Base-by-base conservation (phyloP, 2,888 invertebrate species). In the Seira musarum region DNA sequence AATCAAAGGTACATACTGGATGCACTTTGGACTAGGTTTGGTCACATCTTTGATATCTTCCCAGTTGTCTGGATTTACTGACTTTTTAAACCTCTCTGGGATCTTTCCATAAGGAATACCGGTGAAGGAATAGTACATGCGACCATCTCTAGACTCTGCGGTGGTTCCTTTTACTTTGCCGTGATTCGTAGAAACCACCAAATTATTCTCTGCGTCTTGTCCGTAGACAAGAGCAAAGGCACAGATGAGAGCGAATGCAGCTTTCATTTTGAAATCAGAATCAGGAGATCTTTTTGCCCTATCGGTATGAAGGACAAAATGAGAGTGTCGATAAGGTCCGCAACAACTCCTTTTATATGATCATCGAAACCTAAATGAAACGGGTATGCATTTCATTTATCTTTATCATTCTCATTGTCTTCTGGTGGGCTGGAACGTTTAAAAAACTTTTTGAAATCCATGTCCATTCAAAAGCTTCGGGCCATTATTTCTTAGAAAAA, bases 11-110 rank as follows among this genome's bases (percentile, higher is more conserved):
- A 46, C n/a, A 25, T 40, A 81, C 24, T 85, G 82, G 15, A 79
- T 74, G 21, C 85, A 85, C 6, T 49, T 8, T 2, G 67, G 70
- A 2, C 77, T 82, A 24, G 73, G 79, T 35, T 35, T 57, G 0
- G 80, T 83, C 2, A 68, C 83, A 66, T 85, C 81, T 19, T 68
- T 79, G 1, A 80, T 68, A 15, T 60, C 81, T 10, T 69, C 73
- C 85, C 85, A 85, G 15, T 78, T 76, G 35, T 84, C 85, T 1
- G 84, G 77, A 0, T 70, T 61, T 10, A 19, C 63, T 30, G 85
- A 75, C 49, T 8, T 5, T 61, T 85, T 61, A 53, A 84, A 85
- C 66, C 84, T 46, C 15, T 80, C 77, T 22, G 80, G 61, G 21
- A 57, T 74, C 64, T 74, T 83, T 10, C 66, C 84, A 21, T 73